Evolutionary conservation across 2,888 invertebrate species (phyloP), one percentile per base, ranked within the genome.

Genomic region (Dendrolimus houi): DNA sequence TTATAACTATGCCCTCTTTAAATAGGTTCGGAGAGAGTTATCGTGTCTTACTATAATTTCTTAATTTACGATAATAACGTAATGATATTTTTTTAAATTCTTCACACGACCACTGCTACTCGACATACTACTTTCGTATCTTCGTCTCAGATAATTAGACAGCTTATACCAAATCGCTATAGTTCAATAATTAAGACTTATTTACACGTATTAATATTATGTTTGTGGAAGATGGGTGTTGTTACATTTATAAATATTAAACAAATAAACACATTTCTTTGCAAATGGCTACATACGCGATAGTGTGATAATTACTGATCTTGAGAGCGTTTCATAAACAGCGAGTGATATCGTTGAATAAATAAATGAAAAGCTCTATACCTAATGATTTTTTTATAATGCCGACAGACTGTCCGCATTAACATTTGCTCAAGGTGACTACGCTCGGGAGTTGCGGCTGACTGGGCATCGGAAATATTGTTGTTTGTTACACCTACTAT

Each of bases 371-470:
- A 79, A 77, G 72, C 69, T 77, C 66, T 47, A 47, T 47, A 47
- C 47, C 74, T 76, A 77, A 75, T 79, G 74, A 83, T 76, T 82
- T 78, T 78, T 81, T 78, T 79, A 74, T 76, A 70, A 74, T 69
- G 70, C 73, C 73, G 79, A 75, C 78, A 70, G 75, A 77, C 76
- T 84, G 83, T 84, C 79, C 77, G 84, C 82, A 83, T 85, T 87
- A 87, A 83, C 86, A 88, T 89, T 85, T 79, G 81, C 78, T 81
- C 88, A 89, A 89, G 89, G 89, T 88, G 88, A 89, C 86, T 85
- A 84, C 74, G 78, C 77, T 75, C 77, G 72, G 74, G 72, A 75
- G 87, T 86, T 75, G 82, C 86, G 87, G 81, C 82, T 89, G 82
- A 89, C 81, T 87, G 88, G 84, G 71, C 87, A 85, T 85, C 81